Conservation (phyloP, 2,113 vertebrate species). For the Hyperopisus bebe region DNA sequence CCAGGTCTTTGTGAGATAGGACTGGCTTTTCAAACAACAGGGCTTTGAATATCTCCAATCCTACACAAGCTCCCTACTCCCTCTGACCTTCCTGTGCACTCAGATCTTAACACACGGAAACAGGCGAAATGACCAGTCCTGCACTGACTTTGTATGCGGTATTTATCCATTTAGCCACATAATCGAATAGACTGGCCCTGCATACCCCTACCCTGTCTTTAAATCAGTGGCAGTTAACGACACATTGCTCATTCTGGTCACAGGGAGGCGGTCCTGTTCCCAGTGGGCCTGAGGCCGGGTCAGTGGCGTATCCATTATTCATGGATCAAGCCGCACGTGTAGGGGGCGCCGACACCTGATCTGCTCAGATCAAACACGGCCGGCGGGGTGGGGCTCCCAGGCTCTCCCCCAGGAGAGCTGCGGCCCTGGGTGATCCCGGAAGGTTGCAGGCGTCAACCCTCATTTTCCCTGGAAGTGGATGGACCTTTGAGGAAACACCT, state of each 20-base stretch:
- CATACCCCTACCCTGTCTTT: slow-evolving; percentile 31
- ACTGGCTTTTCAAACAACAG: not conserved
- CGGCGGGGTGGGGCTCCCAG: slow-evolving; percentile 46
- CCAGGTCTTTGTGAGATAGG: not conserved
- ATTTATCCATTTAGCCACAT: slow-evolving; percentile 29
- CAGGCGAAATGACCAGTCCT: not conserved
- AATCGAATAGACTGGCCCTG: not conserved
- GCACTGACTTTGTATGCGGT: slow-evolving; percentile 16
- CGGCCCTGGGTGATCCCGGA: slow-evolving; percentile 41
- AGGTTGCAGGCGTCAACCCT: not conserved
- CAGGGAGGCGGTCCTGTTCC: slow-evolving; percentile 50
- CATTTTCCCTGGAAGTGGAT: not conserved
- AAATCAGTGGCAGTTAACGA: slow-evolving; percentile 66
- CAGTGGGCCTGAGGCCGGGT: slow-evolving; percentile 44
- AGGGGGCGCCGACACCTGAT: slow-evolving; percentile 59
- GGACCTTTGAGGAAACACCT: not conserved
- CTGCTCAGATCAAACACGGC: slow-evolving; percentile 62
- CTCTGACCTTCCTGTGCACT: not conserved
- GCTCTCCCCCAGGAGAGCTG: not conserved
- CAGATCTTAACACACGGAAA: not conserved
- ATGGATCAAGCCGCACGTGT: slow-evolving; percentile 62
- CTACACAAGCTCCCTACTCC: not conserved
- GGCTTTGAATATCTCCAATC: not conserved
- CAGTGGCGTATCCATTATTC: slow-evolving; percentile 66
- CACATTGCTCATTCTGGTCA: slow-evolving; percentile 65